These are phyloP conservation scores for Bursaphelenchus mucronatus DNA, from an alignment of 1,140 invertebrate genomes.

Conservation along the genomic window DNA sequence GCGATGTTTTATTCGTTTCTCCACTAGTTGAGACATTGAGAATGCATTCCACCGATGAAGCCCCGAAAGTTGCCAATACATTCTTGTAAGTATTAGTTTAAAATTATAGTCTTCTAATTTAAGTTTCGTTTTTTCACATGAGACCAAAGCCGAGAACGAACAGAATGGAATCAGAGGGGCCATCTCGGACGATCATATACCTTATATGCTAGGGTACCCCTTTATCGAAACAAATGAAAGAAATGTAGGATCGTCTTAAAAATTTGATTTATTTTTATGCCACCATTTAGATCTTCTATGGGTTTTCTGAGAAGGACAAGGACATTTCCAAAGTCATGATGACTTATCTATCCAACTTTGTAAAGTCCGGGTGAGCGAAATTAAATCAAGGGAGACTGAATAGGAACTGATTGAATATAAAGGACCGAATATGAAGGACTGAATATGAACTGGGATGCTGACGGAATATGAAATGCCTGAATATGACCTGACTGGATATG, in stretches of 20 bases:
- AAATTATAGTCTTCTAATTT: conserved; percentile 14
- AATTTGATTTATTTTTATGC: conserved; percentile 28
- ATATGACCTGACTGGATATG: too few relatives aligned
- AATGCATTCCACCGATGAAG: conserved; percentile 71
- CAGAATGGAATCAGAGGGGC: conserved; percentile 74
- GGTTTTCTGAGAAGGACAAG: conserved; percentile 82
- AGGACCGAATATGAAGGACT: too few relatives aligned
- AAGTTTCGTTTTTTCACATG: conserved; percentile 58
- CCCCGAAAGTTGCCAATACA: conserved; percentile 66
- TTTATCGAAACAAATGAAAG: conserved; percentile 67
- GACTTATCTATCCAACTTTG: conserved; percentile 92
- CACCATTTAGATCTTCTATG: conserved; percentile 69
- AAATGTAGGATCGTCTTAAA: not conserved
- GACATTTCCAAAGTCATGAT: conserved; percentile 84
- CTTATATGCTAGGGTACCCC: conserved; percentile 85
- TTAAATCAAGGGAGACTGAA: too few relatives aligned
- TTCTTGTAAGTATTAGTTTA: conserved; percentile 77
- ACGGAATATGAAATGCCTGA: too few relatives aligned
- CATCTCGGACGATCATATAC: conserved; percentile 84
- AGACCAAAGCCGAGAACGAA: conserved; percentile 77
- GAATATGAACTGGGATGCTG: too few relatives aligned
- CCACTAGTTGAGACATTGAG: conserved; percentile 85
- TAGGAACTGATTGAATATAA: too few relatives aligned
- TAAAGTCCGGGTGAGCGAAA: conserved; percentile 81
- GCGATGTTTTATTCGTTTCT: conserved; percentile 80